Conservation (phyloP, 2,888 invertebrate species). For the Anoplius nigerrimus region DNA sequence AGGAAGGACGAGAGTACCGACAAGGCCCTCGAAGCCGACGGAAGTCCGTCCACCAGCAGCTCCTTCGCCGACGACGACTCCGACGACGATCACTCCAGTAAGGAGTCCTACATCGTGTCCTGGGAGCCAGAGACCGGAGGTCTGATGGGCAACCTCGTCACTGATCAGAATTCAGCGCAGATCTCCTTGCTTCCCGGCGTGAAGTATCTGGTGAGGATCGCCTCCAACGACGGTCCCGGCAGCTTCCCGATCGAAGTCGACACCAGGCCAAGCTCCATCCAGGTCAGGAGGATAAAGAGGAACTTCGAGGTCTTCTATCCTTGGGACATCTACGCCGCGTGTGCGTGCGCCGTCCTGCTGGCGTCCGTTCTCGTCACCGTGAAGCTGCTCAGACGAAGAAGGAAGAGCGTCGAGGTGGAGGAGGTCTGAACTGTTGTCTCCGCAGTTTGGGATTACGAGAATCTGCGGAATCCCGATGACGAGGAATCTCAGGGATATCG, state of each 20-base stretch:
- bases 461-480: neutral
- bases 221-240: conserved; percentile 71
- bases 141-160: conserved; percentile 71
- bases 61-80: conserved; percentile 37
- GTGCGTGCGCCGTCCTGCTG: conserved; percentile 48
- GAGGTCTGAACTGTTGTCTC: conserved; percentile 43
- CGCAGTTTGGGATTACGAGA: neutral
- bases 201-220: conserved; percentile 70
- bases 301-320: conserved; percentile 50
- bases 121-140: conserved; percentile 73
- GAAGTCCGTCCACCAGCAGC: conserved; percentile 54
- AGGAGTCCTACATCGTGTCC: conserved; percentile 67
- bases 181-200: conserved; percentile 70
- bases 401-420: conserved; percentile 52
- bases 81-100: conserved; percentile 24
- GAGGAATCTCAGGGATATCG: conserved; percentile 2
- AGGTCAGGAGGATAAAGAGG: conserved; percentile 60
- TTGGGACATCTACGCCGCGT: conserved; percentile 59
- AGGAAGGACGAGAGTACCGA: conserved; percentile 55
- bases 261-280: conserved; percentile 60
- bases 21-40: conserved; percentile 48
- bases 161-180: conserved; percentile 68
- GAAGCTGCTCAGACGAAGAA: conserved; percentile 49
- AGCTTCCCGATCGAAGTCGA: conserved; percentile 72
- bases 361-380: conserved; percentile 41